Conservation (phyloP, 2,888 invertebrate genomes). For the Habroteleia sp. region DNA sequence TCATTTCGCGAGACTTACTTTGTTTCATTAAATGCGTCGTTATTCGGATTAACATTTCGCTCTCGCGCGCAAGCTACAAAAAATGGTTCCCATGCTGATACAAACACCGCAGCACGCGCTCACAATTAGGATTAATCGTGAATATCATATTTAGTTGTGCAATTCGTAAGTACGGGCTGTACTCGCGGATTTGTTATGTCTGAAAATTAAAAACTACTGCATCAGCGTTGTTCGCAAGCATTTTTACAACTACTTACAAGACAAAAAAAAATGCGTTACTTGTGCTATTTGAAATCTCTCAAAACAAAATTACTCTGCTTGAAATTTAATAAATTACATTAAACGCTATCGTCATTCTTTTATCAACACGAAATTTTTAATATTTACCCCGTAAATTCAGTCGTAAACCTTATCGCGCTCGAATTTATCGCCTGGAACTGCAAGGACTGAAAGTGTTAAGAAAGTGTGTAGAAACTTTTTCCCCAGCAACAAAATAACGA, state of each 20-base stretch:
- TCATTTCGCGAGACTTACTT: conserved; percentile 25
- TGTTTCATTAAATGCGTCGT: conserved; percentile 26
- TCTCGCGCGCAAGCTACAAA: background rate
- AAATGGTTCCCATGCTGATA: conserved; percentile 5
- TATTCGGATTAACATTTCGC: conserved; percentile 23
- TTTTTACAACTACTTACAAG: too few species aligned
- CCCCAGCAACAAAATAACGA: conserved; percentile 4
- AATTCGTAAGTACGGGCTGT: conserved; percentile 1
- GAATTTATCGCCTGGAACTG: conserved; percentile 30
- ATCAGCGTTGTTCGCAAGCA: background rate
- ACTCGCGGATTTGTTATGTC: conserved; percentile 1
- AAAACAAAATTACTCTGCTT: conserved; percentile 4
- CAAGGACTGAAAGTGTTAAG: conserved; percentile 25
- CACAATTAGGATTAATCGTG: conserved; percentile 45
- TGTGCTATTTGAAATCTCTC: background rate
- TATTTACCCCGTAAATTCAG: conserved; percentile 25
- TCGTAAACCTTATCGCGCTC: conserved; percentile 9
- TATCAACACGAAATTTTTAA: conserved; percentile 22
- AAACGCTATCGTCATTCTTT: conserved; percentile 4
- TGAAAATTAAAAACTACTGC: conserved; percentile 28
- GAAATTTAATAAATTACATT: conserved; percentile 34
- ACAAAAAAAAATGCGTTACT: conserved; percentile 1
- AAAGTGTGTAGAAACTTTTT: conserved; percentile 5
- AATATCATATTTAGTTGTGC: conserved; percentile 28
- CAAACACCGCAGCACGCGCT: background rate